Conservation (phyloP, 2,113 vertebrate genomes). For the Austrofundulus limnaeus region DNA sequence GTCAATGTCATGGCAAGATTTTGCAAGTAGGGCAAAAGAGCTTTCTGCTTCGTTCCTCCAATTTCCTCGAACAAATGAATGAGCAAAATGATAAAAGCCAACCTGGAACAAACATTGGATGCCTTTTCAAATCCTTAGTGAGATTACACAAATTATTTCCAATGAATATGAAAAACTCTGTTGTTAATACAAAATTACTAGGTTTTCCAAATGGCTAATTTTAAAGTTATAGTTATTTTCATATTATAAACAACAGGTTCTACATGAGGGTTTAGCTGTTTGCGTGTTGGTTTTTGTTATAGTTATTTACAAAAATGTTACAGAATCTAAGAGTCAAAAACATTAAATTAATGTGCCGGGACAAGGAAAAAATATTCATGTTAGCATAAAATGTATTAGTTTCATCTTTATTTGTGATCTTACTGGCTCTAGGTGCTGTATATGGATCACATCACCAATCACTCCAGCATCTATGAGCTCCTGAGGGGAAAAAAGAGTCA, state of each 20-base stretch:
- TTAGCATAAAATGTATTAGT: no score
- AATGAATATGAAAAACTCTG: not conserved
- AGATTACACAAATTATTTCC: not conserved
- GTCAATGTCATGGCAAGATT: slow-evolving; percentile 86
- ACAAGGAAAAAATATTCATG: no score
- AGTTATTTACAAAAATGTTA: no score
- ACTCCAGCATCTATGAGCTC: slow-evolving; percentile 77
- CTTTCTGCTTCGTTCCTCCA: slow-evolving; percentile 85
- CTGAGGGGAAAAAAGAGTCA: slow-evolving; percentile 43
- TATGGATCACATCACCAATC: slow-evolving; percentile 83
- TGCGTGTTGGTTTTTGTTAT: no score
- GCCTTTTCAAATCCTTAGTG: not conserved
- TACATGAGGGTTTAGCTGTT: no score
- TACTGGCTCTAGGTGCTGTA: slow-evolving; percentile 86
- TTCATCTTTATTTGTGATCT: slow-evolving; percentile 19
- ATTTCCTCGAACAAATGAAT: slow-evolving; percentile 86
- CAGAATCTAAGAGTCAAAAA: no score
- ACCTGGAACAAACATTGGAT: slow-evolving; percentile 69
- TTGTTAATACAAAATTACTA: no score
- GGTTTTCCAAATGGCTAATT: no score
- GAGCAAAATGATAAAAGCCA: slow-evolving; percentile 85
- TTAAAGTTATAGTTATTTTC: no score
- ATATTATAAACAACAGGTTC: no score
- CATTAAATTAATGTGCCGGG: no score
- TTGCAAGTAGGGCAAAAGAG: slow-evolving; percentile 82